Evolutionary conservation across 1,140 invertebrate species (phyloP), one percentile per base, ranked within the genome.

Genomic region (Drosophila obscura): DNA sequence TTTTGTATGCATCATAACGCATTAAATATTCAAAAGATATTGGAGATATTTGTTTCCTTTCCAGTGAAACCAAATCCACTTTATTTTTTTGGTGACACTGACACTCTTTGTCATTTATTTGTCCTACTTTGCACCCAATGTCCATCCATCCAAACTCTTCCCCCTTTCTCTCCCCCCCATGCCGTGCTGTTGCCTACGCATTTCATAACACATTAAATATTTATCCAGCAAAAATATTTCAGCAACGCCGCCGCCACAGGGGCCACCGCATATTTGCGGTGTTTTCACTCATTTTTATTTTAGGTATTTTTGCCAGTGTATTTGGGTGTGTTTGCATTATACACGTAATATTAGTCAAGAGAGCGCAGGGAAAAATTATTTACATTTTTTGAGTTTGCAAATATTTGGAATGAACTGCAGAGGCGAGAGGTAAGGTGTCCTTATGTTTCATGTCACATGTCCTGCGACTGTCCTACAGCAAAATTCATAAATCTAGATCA

Each of bases 321-420:
- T 13, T 39, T 39, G 35, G 11, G 13, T 43, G 43, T 26, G 44
- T 50, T 55, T 44, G 24, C 51, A 64, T 69, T 65, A 51, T 51
- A 69, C 63, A 74, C 77, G 57, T 63, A 57, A 68, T 72, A 49
- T 68, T 61, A 45, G 73, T 65, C 65, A 77, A 77, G 75, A 64
- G 73, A 64, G 69, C 63, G 44, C 56, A 67, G 61, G 73, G 68
- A 69, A 64, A 61, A 48, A 61, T 65, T 60, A 64, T 69, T 49
- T 61, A 52, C 49, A 74, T 74, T 66, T 66, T 55, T 76, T 72
- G 56, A 55, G 55, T 46, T 45, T 48, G 44, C 46, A 73, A 43
- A 64, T 80, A 77, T 77, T 77, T 84, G 61, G 87, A 85, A 85
- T 85, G 59, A 85, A 85, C 58, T 64, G 59, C 16, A 55, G 46